phyloP scores from a whole-genome alignment of 2,113 vertebrate species.

The Nerophis lumbriciformis region DNA sequence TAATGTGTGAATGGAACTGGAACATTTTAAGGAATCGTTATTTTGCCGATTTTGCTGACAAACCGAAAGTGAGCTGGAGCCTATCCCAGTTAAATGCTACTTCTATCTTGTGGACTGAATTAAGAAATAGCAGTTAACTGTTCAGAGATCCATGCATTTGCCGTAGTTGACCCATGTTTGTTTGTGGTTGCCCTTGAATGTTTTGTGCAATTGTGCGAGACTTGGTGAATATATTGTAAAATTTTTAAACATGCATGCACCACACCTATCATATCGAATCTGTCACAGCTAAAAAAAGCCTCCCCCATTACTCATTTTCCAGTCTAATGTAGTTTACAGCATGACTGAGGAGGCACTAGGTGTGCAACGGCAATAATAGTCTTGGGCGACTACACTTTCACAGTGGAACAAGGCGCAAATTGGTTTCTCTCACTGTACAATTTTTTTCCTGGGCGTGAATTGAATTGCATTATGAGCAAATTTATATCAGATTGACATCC shows the following conservation, averaged over 20 bases:
- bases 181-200: neutral
- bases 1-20: too few relatives aligned
- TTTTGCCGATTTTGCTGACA: too few relatives aligned
- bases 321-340: slow-evolving; percentile 29
- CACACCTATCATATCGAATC: slow-evolving; percentile 23
- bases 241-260: slow-evolving; percentile 13
- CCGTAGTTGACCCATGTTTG: neutral
- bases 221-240: slow-evolving; percentile 10
- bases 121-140: too few relatives aligned
- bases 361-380: neutral
- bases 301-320: neutral
- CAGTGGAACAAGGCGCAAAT: neutral
- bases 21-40: too few relatives aligned
- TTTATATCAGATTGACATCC: neutral
- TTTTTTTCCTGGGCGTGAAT: neutral
- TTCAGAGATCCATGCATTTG: too few relatives aligned
- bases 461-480: neutral
- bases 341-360: slow-evolving; percentile 12
- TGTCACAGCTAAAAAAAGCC: slow-evolving; percentile 2
- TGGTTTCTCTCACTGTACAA: neutral
- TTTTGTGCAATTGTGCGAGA: slow-evolving; percentile 6
- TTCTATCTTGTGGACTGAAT: neutral
- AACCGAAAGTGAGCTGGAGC: too few relatives aligned
- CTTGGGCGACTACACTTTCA: slow-evolving; percentile 22
- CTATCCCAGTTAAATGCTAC: too few relatives aligned